These are phyloP conservation scores for Ophioninae sp. DNA, from an alignment of 2,888 invertebrate species.

Conservation along the genomic window DNA sequence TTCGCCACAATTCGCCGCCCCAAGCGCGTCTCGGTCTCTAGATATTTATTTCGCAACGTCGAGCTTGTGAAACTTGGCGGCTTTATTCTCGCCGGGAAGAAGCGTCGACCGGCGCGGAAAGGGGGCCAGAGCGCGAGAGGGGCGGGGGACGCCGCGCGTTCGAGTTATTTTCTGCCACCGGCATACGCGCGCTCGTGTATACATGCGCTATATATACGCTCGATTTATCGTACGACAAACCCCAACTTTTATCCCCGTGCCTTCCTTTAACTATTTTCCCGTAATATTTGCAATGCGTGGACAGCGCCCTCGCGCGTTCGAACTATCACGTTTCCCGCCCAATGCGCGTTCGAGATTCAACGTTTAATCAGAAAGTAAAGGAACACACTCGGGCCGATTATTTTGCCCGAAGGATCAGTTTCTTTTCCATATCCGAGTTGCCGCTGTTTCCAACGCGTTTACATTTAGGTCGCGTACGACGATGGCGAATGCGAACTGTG, in stretches of 20 bases:
- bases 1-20: neutral
- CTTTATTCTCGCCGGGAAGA: slow-evolving; percentile 48
- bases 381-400: neutral
- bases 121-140: slow-evolving; percentile 28
- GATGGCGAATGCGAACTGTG: neutral
- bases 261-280: slow-evolving; percentile 54
- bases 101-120: slow-evolving; percentile 46
- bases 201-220: slow-evolving; percentile 66
- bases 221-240: slow-evolving; percentile 68
- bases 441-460: neutral
- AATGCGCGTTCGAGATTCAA: neutral
- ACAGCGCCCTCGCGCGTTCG: neutral
- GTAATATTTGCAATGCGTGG: slow-evolving; percentile 4
- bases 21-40: neutral
- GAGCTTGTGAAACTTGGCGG: slow-evolving; percentile 35
- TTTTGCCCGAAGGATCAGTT: neutral
- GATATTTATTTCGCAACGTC: slow-evolving; percentile 14
- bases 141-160: slow-evolving; percentile 69
- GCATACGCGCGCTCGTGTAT: slow-evolving; percentile 61
- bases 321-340: neutral
- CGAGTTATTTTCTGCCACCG: slow-evolving; percentile 68
- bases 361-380: neutral
- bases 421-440: neutral
- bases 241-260: slow-evolving; percentile 64
- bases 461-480: slow-evolving; percentile 32